Evolutionary conservation across 2,113 vertebrate species (phyloP).

Genomic region (Tragelaphus scriptus): DNA sequence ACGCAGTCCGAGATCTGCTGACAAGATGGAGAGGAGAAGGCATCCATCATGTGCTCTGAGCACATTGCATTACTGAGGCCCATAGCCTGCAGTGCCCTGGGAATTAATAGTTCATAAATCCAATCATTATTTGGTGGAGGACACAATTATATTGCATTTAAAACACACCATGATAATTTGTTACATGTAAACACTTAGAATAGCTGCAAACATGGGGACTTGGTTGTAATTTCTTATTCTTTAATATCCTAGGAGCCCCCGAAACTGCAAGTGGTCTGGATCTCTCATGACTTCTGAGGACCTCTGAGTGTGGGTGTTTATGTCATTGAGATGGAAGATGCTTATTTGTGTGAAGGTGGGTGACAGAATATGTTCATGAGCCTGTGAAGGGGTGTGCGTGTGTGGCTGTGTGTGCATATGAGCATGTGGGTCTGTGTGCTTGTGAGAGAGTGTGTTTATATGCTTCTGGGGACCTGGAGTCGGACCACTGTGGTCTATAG

Average conservation of each 20-base stretch:
- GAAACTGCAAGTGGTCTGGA: neutral
- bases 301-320: neutral
- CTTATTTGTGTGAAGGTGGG: neutral
- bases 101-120: constrained; percentile 60
- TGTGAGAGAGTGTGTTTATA: neutral
- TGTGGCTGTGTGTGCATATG: neutral
- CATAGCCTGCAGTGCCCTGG: neutral
- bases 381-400: neutral
- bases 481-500: neutral
- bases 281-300: neutral
- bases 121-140: neutral
- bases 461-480: neutral
- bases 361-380: neutral
- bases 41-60: constrained; percentile 15
- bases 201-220: neutral
- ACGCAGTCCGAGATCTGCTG: neutral
- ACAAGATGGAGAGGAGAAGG: neutral
- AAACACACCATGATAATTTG: constrained; percentile 21
- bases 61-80: neutral
- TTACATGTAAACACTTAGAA: constrained; percentile 38
- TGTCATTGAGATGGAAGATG: neutral
- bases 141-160: constrained; percentile 24
- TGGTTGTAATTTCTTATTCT: neutral
- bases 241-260: neutral
- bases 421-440: neutral